Conservation (phyloP, 2,888 invertebrate genomes). For the Onchidella celtica region DNA sequence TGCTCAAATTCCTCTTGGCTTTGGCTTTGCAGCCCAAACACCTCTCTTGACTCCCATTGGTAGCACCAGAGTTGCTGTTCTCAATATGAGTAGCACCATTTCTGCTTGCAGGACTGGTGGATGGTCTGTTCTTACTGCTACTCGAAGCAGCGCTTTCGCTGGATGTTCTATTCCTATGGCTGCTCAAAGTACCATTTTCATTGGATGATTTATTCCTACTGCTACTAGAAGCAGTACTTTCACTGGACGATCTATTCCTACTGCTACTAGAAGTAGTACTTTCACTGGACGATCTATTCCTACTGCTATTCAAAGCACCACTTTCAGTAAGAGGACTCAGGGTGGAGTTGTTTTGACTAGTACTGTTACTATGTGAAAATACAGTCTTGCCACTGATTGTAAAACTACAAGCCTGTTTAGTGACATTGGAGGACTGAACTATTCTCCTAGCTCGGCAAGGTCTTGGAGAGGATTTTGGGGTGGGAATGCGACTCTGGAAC, state of each 20-base stretch:
- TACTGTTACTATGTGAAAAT: not conserved
- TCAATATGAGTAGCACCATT: not conserved
- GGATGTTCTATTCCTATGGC: too few species aligned
- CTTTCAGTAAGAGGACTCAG: too few species aligned
- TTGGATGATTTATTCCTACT: too few species aligned
- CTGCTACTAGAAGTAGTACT: too few species aligned
- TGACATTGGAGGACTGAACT: not conserved
- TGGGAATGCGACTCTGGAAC: slow-evolving; percentile 46
- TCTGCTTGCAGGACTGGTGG: not conserved
- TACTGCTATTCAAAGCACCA: too few species aligned
- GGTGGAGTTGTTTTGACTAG: too few species aligned
- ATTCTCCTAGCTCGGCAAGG: slow-evolving; percentile 19
- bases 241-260: too few species aligned
- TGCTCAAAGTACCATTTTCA: too few species aligned
- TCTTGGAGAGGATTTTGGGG: slow-evolving; percentile 43
- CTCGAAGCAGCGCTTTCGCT: too few species aligned
- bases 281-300: too few species aligned
- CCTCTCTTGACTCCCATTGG: not conserved
- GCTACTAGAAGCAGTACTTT: too few species aligned
- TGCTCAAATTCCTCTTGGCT: slow-evolving; percentile 14
- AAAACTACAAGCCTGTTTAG: not conserved
- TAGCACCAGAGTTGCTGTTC: not conserved
- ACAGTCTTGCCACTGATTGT: not conserved
- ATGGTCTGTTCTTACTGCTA: not conserved
- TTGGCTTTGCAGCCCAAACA: too few species aligned